Conservation (phyloP, 1,140 invertebrate species). For the Contarinia nasturtii region DNA sequence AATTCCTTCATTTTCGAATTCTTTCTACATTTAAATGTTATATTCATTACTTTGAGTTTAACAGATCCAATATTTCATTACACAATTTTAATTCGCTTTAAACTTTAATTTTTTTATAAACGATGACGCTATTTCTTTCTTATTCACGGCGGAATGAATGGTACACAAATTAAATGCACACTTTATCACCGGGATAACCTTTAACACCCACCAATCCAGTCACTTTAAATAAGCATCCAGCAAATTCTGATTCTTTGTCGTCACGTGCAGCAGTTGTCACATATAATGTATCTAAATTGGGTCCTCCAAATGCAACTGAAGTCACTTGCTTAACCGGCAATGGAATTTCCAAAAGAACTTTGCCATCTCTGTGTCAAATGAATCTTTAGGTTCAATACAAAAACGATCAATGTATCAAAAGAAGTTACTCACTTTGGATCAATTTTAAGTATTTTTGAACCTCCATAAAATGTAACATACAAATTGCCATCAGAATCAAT, state of each 20-base stretch:
- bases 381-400: no score
- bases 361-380: conserved; percentile 12
- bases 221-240: conserved; percentile 52
- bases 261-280: conserved; percentile 48
- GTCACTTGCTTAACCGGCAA: conserved; percentile 56
- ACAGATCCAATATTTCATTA: no score
- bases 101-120: no score
- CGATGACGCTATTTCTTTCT: no score
- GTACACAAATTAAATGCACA: no score
- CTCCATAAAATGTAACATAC: conserved; percentile 48
- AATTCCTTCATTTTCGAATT: no score
- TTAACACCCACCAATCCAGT: conserved; percentile 38
- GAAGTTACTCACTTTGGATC: conserved; percentile 17
- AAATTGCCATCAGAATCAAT: conserved; percentile 52
- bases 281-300: conserved; percentile 50
- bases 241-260: conserved; percentile 30
- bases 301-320: conserved; percentile 61
- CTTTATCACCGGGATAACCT: conserved; percentile 25
- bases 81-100: no score
- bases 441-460: conserved; percentile 23
- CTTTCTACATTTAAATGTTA: no score
- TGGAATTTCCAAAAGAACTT: conserved; percentile 20
- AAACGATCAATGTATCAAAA: no score
- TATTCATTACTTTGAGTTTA: no score
- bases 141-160: no score